phyloP scores from a whole-genome alignment of 2,113 vertebrate species.

The Rallus limicola region DNA sequence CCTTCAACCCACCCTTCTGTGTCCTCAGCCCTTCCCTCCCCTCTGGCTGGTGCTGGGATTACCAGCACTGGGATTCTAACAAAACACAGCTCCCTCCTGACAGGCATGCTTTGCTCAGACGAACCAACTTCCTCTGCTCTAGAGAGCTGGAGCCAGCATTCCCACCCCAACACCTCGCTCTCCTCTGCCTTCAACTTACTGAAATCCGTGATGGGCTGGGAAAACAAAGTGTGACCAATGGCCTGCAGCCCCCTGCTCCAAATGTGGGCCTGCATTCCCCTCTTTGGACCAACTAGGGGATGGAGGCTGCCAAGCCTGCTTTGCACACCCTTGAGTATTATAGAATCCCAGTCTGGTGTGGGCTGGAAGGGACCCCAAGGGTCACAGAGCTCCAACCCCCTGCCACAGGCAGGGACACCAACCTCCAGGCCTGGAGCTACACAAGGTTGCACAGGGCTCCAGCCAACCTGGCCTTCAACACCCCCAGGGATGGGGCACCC shows the following conservation, averaged over 20 bases:
- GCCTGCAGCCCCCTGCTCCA: not conserved
- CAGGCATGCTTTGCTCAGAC: rapidly evolving
- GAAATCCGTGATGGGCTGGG: not conserved
- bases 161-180: not conserved
- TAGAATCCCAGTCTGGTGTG: too few species aligned
- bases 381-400: too few species aligned
- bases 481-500: too few species aligned
- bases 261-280: rapidly evolving
- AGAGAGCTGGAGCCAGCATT: not conserved
- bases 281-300: rapidly evolving
- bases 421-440: too few species aligned
- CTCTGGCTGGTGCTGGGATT: not conserved
- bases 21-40: not conserved
- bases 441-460: too few species aligned
- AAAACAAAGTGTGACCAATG: rapidly evolving
- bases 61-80: not conserved
- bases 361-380: too few species aligned
- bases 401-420: too few species aligned
- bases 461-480: too few species aligned
- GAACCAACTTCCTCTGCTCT: not conserved
- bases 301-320: rapidly evolving
- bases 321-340: too few species aligned
- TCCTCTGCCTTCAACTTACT: not conserved
- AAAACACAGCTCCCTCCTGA: not conserved
- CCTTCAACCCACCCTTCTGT: not conserved